Conservation (phyloP, 2,113 vertebrate species). For the Poicephalus gulielmi region DNA sequence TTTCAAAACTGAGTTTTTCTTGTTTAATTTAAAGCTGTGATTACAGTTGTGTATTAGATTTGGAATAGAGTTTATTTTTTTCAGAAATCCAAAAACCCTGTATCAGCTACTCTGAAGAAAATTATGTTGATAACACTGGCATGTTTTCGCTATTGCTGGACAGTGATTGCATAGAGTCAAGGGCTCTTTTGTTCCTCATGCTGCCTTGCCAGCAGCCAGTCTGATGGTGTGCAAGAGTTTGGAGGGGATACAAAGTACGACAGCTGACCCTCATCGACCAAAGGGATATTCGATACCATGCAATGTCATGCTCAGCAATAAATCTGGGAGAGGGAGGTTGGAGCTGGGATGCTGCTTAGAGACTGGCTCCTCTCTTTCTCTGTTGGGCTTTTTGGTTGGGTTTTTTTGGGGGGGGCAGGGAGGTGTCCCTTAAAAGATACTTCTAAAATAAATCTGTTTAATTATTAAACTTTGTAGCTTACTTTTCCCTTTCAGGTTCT, state of each 20-base stretch:
- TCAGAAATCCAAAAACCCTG: neutral
- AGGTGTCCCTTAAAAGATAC: no score
- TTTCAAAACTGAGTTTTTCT: neutral
- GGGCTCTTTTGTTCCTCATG: neutral
- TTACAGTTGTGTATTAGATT: neutral
- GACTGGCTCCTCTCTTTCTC: neutral
- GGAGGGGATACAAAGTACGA: neutral
- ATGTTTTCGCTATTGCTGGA: neutral
- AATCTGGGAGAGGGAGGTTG: neutral
- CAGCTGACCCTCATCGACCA: neutral
- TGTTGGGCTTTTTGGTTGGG: neutral
- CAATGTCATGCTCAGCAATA: neutral
- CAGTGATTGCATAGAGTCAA: neutral
- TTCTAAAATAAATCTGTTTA: neutral
- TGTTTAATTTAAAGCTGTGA: no score
- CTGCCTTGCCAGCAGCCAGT: neutral
- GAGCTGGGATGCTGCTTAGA: neutral
- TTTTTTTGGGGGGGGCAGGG: no score
- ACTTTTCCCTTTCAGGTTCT: no score
- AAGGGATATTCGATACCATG: neutral
- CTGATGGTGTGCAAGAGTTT: neutral
- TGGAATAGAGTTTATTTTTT: neutral
- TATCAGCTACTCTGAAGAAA: neutral
- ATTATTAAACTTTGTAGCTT: neutral
- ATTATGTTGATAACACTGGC: neutral